Base-by-base conservation (phyloP, 1,140 invertebrate species). In the Coelopa frigida region DNA sequence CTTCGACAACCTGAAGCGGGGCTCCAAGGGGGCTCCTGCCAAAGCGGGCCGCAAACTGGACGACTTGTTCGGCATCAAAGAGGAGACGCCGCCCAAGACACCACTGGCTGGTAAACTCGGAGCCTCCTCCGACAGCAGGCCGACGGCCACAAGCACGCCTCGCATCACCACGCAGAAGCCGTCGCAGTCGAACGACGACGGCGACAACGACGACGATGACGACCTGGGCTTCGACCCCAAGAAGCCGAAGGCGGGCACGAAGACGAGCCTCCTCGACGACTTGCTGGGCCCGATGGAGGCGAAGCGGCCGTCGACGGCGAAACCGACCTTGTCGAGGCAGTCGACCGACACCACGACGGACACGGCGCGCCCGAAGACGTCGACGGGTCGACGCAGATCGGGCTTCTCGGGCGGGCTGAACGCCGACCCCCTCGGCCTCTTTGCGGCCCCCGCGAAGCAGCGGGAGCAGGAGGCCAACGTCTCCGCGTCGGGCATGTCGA, bases 151-250 rank as follows among this genome's bases (percentile, higher is more conserved):
- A 22, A 62, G 57, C 36, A 61, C 59, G 3, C 59, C 59, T 3
- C 58, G 55, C 3, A 62, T 62, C 32, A 54, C 63, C 3, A 61
- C 59, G 4, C 40, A 55, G 47, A 52, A n/a, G n/a, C 61, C 12
- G 27, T 40, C 18, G 41, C 33, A 24, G 44, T 33, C 21, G n/a
- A n/a, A 17, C 26, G n/a, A n/a, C 8, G 15, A 12, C 17, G 22
- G 12, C 10, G 38, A 29, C 11, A 59, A 64, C 37, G 58, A 58
- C 11, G 61, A 67, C 5, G 61, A 67, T 35, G 61, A 66, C 44
- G 67, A 70, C 32, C 42, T 70, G 22, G 67, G 67, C 5, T 70
- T 70, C 21, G 67, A 70, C 57, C 67, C 67, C 2, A 68, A 62
- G 35, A 53, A 58, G 4, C 66, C 66, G 2, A 68, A 68, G 33